phyloP scores from a whole-genome alignment of 1,140 invertebrate genomes.

The Manduca sexta region DNA sequence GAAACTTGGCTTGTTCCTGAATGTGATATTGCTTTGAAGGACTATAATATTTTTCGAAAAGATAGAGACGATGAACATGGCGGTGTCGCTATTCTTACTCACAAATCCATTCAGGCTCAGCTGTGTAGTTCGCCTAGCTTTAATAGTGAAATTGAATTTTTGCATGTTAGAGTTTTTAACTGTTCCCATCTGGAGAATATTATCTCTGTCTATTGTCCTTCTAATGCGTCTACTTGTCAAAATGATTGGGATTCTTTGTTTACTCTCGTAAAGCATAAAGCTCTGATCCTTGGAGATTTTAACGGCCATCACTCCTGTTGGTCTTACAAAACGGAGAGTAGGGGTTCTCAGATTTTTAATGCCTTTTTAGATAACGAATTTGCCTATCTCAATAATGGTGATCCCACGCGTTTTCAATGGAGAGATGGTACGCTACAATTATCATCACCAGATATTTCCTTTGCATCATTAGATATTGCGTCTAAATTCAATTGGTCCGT shows the following conservation, averaged over 20 bases:
- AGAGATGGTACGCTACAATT: too few species aligned
- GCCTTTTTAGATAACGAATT: too few species aligned
- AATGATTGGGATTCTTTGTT: background rate
- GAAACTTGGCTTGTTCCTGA: background rate
- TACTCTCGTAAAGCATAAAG: background rate
- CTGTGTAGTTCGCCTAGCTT: background rate
- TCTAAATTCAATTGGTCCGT: too few species aligned
- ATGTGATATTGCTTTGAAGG: background rate
- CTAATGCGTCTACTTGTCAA: background rate
- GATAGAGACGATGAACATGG: background rate
- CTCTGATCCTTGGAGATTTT: background rate
- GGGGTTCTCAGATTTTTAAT: too few species aligned
- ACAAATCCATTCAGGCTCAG: background rate
- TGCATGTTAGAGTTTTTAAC: background rate
- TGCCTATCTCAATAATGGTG: too few species aligned
- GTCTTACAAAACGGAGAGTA: background rate
- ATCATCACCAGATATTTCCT: background rate
- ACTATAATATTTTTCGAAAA: background rate
- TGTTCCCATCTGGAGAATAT: background rate
- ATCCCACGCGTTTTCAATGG: too few species aligned
- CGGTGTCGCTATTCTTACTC: background rate
- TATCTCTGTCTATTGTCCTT: background rate
- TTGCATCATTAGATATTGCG: background rate
- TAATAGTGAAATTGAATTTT: background rate
- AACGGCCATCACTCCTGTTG: background rate